Percentiles rank a stretch among this genome's conserved stretches.
Evolutionary conservation across 2,797 vertebrate species (phyloP).

Genomic region (Glossophaga mutica): DNA sequence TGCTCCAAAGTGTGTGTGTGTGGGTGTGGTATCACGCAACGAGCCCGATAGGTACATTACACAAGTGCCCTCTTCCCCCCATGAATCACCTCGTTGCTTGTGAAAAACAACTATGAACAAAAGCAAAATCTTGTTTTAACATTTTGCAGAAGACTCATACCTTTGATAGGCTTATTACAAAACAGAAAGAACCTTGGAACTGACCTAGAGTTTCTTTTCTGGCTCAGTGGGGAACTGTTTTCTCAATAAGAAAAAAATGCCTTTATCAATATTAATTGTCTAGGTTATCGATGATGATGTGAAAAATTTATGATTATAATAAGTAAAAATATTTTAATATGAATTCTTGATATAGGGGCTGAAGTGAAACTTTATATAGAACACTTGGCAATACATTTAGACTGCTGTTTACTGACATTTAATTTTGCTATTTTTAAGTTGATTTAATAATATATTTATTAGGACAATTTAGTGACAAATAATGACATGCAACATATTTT

Average conservation of each 20-base stretch:
- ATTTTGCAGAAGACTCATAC: not conserved
- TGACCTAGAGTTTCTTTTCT: constrained; percentile 51
- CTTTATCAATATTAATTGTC: constrained; percentile 56
- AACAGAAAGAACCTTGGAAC: constrained; percentile 45
- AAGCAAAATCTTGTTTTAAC: constrained; percentile 38
- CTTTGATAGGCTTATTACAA: constrained; percentile 58
- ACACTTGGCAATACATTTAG: not conserved
- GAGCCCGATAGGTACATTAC: not conserved
- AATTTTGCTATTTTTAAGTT: constrained; percentile 71
- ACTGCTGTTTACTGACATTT: constrained; percentile 58
- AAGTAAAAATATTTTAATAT: constrained; percentile 26
- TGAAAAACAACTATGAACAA: constrained; percentile 22
- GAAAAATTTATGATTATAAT: constrained; percentile 28
- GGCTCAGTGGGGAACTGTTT: not conserved
- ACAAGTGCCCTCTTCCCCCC: accelerated
- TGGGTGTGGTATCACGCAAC: not conserved
- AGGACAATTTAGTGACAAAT: constrained; percentile 58
- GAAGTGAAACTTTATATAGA: constrained; percentile 61
- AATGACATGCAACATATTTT: constrained; percentile 61
- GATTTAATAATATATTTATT: constrained; percentile 72
- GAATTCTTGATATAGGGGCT: not conserved
- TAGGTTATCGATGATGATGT: constrained; percentile 57
- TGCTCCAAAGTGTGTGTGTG: not conserved
- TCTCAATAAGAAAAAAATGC: constrained; percentile 35
- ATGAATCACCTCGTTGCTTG: not conserved